Base-by-base conservation (phyloP, 2,888 invertebrate species). In the Lottia scabra region DNA sequence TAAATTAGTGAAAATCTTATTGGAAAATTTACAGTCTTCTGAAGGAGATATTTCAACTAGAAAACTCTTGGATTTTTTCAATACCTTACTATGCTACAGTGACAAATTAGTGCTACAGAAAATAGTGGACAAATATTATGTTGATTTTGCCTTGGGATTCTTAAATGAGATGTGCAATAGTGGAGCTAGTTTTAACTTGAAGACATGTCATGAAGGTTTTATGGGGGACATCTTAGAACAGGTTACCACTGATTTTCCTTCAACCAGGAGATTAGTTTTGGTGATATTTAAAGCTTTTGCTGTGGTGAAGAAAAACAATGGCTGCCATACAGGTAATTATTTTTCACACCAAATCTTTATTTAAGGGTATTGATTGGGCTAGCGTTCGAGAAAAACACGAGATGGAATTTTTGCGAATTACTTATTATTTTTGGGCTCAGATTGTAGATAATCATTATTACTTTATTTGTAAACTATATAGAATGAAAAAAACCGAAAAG, bases 61-160 rank as follows among this genome's bases (percentile, higher is more conserved):
- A 63, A 69, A 69, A 46, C 26, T 63, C 13, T 63, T 69, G 63
- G 63, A 69, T 63, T 27, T 69, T 43, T 69, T 69, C 68, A 63
- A 69, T 38, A 63, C 43, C 15, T 23, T 63, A 16, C 45, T 69
- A 5, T 30, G 16, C 27, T 69, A 63, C 43, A 27, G 45, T 46
- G 63, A 63, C 6, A 15, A 63, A 38, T 30, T 69, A 16, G 16
- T 45, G 13, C n/a, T 45, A 46, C 43, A 19, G 45, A 69, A 63
- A 27, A 44, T 16, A 23, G 26, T 69, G 16, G 6, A 27, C 26
- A 16, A 63, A 13, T 15, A 45, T 38, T 69, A 45, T 46, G n/a
- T 13, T 16, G 4, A 16, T 10, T 45, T 63, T 63, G n/a, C 23
- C 10, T 43, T 44, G 23, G 38, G 16, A 63, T 63, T 69, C 44